Base-by-base conservation (phyloP, 2,113 vertebrate genomes). In the Turnix velox region DNA sequence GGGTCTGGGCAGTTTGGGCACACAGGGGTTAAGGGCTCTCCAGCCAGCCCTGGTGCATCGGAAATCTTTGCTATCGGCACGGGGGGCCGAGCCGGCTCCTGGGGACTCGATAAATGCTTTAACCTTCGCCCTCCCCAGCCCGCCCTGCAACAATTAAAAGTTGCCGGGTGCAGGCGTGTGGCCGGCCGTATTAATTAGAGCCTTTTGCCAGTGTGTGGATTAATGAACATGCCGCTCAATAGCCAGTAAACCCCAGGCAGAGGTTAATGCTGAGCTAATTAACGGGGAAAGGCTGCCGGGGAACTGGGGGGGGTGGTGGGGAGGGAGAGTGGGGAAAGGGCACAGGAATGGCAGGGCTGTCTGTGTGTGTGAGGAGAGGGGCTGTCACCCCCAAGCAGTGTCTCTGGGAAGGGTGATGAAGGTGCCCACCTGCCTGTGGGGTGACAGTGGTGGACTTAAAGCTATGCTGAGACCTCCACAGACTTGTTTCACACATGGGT, bases 181-280 rank as follows among this genome's bases (percentile, higher is more conserved):
- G 89, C 94, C 33, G 57, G 78, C 89, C 0, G 77, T 94, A 93
- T 96, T 97, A 95, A 97, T 97, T 95, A 94, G 94, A 93, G 72
- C 84, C 88, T 91, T 93, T 94, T 95, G 94, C 94, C 33, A 14
- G 87, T 88, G 91, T 87, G 94, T 95, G 94, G 92, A 97, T 96
- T 97, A 97, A 97, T 97, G 95, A 97, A 96, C 94, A 84, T 17
- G 82, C 90, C 55, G 94, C 80, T 97, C 96, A 30, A 97, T 97
- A 91, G 61, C 72, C 91, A 88, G 95, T 92, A 93, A 96, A 92
- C 93, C 92, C 84, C 78, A 95, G 94, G 84, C 96, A 96, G 95
- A 97, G 97, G 97, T 97, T 97, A 97, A 97, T 97, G 92, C 95
- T 5, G 18, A 96, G 94, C 95, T 97, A 97, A 97, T 97, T 97